phyloP scores from a whole-genome alignment of 2,797 vertebrate genomes.

The Oryzias sinensis region DNA sequence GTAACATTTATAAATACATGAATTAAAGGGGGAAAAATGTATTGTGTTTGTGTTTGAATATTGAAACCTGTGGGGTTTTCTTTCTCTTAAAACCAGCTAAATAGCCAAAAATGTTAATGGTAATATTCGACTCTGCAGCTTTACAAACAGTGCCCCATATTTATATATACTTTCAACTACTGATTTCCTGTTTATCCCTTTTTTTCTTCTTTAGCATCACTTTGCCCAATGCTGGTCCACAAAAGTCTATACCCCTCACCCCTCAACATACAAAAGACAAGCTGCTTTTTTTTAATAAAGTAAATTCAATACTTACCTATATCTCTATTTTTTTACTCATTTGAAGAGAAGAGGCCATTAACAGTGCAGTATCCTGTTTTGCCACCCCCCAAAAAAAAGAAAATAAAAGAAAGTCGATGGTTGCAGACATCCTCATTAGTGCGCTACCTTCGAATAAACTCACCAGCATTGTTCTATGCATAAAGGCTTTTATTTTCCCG shows the following conservation, averaged over 20 bases:
- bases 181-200: slow-evolving; percentile 18
- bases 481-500: slow-evolving; percentile 77
- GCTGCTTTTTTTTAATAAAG: slow-evolving; percentile 69
- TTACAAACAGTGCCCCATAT: too few species aligned
- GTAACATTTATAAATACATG: too few species aligned
- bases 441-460: slow-evolving; percentile 68
- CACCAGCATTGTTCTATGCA: slow-evolving; percentile 77
- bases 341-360: slow-evolving; percentile 70
- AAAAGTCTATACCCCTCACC: slow-evolving; percentile 41
- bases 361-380: slow-evolving; percentile 57
- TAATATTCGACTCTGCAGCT: too few species aligned
- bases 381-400: slow-evolving; percentile 8
- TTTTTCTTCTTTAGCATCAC: slow-evolving; percentile 9
- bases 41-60: too few species aligned
- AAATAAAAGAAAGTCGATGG: slow-evolving; percentile 55
- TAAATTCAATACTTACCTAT: slow-evolving; percentile 65
- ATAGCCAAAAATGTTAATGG: too few species aligned
- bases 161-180: too few species aligned
- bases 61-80: too few species aligned
- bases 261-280: slow-evolving; percentile 44
- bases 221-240: slow-evolving; percentile 20
- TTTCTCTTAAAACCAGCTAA: too few species aligned
- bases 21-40: too few species aligned
- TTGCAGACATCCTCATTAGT: slow-evolving; percentile 72
- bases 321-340: slow-evolving; percentile 65